Evolutionary conservation across 2,113 vertebrate genomes (phyloP).

Genomic region (Sinosuthora webbiana): DNA sequence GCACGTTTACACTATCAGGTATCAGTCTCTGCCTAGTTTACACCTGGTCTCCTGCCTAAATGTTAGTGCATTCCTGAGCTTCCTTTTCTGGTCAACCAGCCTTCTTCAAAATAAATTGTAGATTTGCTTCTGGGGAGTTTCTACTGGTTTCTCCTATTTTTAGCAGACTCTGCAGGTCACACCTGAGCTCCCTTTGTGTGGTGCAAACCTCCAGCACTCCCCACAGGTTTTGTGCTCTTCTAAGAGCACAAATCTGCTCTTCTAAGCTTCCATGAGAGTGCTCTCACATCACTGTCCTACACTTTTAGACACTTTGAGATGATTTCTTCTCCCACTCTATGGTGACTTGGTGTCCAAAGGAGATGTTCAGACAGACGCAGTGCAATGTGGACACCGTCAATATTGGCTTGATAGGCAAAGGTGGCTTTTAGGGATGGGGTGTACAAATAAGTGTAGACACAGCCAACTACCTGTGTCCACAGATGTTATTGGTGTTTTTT

Average conservation of each 20-base stretch:
- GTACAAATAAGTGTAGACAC: not conserved
- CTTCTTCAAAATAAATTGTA: not conserved
- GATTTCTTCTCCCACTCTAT: not conserved
- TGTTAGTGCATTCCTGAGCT: not conserved
- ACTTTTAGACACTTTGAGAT: not conserved
- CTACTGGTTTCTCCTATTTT: not conserved
- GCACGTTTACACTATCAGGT: conserved; percentile 10
- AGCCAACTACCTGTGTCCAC: not conserved
- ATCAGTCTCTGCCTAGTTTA: conserved; percentile 1
- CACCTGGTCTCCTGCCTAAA: conserved; percentile 36
- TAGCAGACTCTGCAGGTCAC: not conserved
- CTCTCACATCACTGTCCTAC: not conserved
- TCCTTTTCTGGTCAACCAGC: not conserved
- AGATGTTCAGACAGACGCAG: not conserved
- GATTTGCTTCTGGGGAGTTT: not conserved
- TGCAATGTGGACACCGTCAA: not conserved
- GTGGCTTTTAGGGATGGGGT: not conserved
- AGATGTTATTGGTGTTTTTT: not conserved
- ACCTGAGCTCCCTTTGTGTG: not conserved
- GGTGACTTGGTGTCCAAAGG: not conserved
- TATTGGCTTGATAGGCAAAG: not conserved
- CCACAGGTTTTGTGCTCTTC: not conserved
- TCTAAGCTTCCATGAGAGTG: not conserved
- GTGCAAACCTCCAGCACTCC: not conserved
- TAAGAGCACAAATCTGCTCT: not conserved